Evolutionary conservation across 2,888 invertebrate genomes (phyloP).

Genomic region (Patella depressa): DNA sequence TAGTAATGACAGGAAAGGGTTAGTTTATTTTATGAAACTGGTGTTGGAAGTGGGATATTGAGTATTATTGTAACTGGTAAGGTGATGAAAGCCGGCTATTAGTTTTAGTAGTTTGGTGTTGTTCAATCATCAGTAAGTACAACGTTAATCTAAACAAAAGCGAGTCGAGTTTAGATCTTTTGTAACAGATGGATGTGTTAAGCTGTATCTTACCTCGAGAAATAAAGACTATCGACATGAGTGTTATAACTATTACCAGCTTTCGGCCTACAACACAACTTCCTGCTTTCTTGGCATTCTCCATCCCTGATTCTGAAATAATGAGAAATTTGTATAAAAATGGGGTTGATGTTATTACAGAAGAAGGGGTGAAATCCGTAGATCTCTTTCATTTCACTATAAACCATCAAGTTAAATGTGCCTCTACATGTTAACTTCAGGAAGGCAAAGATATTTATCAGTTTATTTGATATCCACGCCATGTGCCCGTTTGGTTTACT

Average conservation of each 20-base stretch:
- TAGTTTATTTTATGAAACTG: background rate
- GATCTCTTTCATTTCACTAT: too few species aligned
- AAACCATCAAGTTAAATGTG: too few species aligned
- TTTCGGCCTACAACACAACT: background rate
- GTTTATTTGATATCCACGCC: background rate
- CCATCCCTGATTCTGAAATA: constrained; percentile 10
- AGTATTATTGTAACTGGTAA: constrained; percentile 5
- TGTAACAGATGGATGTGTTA: background rate
- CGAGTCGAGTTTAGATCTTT: background rate
- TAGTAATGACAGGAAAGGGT: background rate
- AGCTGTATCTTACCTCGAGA: constrained; percentile 3
- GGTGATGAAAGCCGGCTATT: background rate
- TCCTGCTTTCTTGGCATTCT: background rate
- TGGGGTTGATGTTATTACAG: too few species aligned
- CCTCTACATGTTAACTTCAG: too few species aligned
- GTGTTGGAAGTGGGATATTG: background rate
- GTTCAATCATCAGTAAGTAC: constrained; percentile 6
- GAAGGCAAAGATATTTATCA: constrained; percentile 1
- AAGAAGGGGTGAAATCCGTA: too few species aligned
- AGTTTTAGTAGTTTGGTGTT: constrained; percentile 8
- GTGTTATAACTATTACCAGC: background rate
- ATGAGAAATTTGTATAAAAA: background rate
- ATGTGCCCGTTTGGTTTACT: background rate
- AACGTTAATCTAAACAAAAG: constrained; percentile 2
- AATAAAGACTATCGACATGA: background rate